Percentiles rank a stretch among this genome's conserved stretches.
phyloP scores from a whole-genome alignment of 2,888 invertebrate species.

The Panorpa germanica region DNA sequence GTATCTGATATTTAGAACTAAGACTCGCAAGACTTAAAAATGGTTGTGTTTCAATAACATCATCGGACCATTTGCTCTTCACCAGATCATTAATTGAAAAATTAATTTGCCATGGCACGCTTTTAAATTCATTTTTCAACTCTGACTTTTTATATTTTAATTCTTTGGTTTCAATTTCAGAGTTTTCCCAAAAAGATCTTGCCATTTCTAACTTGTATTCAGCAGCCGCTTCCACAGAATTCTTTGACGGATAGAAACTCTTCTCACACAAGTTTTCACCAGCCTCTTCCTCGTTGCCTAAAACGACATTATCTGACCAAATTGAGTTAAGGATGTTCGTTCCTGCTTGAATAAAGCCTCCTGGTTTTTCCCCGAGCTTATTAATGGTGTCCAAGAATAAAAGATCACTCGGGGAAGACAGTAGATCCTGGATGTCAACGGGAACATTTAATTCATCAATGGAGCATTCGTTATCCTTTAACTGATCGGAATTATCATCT shows the following conservation, averaged over 20 bases:
- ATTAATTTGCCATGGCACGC: constrained; percentile 2
- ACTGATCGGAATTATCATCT: constrained; percentile 25
- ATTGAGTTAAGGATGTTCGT: constrained; percentile 32
- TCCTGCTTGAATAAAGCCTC: constrained; percentile 24
- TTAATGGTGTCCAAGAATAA: constrained; percentile 19
- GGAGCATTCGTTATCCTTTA: constrained; percentile 34
- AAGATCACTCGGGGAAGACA: constrained; percentile 34
- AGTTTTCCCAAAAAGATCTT: too few relatives aligned
- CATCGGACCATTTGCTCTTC: constrained; percentile 1
- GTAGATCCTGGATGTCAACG: constrained; percentile 36
- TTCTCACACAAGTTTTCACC: too few relatives aligned
- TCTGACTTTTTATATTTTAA: too few relatives aligned
- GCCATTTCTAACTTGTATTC: too few relatives aligned
- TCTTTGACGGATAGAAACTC: too few relatives aligned
- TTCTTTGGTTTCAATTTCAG: too few relatives aligned
- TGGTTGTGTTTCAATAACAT: background rate
- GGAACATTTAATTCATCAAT: too few relatives aligned
- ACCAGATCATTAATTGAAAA: background rate
- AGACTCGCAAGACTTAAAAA: background rate
- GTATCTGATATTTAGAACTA: constrained; percentile 13
- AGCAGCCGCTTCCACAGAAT: too few relatives aligned
- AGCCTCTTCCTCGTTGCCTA: constrained; percentile 14
- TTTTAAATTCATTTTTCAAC: too few relatives aligned
- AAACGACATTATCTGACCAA: constrained; percentile 25
- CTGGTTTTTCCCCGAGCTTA: constrained; percentile 16